Evolutionary conservation across 2,797 vertebrate species (phyloP).

Genomic region (Buceros bicornis): DNA sequence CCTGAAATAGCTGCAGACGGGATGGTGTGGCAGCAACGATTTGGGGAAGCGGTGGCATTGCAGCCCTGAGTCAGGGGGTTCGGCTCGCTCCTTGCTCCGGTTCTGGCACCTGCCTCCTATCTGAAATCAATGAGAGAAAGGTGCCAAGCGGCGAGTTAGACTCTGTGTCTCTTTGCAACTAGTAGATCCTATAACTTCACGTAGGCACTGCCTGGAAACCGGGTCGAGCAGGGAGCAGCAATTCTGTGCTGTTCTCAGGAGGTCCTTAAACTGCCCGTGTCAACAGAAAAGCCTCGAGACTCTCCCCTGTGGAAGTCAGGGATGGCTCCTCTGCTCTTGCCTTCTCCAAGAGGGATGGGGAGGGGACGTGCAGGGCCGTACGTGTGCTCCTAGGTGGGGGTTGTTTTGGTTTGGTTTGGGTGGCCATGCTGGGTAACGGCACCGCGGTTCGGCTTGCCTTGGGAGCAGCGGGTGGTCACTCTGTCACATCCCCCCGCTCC

Average conservation of each 20-base stretch:
- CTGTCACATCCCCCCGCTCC: neutral
- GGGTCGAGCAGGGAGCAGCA: neutral
- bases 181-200: neutral
- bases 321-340: neutral
- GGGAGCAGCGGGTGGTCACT: neutral
- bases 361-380: rapidly evolving
- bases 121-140: slow-evolving; percentile 44
- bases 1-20: neutral
- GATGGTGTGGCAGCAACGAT: neutral
- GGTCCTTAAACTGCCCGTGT: rapidly evolving
- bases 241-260: neutral
- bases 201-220: neutral
- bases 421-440: rapidly evolving
- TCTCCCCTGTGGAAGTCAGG: rapidly evolving
- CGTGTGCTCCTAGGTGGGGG: rapidly evolving
- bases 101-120: slow-evolving; percentile 17
- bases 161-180: slow-evolving; percentile 36
- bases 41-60: neutral
- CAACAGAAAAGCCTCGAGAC: neutral
- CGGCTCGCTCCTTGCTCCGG: neutral
- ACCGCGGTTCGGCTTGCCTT: rapidly evolving
- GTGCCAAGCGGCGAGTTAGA: slow-evolving; percentile 51
- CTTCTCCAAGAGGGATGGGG: neutral
- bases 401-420: neutral
- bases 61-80: neutral